These are phyloP conservation scores for Chymomyza procnemis DNA, from an alignment of 2,888 invertebrate genomes.

Conservation along the genomic window DNA sequence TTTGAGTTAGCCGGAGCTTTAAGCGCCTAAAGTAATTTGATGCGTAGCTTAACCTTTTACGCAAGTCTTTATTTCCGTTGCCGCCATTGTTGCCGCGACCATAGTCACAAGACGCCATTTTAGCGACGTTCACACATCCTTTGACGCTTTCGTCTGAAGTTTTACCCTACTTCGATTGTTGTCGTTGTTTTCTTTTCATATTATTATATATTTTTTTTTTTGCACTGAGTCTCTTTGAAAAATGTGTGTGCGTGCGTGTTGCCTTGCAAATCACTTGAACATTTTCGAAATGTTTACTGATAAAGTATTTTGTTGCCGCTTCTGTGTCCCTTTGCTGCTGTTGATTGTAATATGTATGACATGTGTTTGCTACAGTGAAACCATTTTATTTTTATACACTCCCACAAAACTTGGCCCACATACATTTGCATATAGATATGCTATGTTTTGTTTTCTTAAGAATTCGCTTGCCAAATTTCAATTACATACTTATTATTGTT, in stretches of 20 bases:
- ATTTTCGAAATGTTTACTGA: constrained; percentile 57
- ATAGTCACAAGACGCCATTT: constrained; percentile 34
- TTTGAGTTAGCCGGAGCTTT: background rate
- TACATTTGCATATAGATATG: constrained; percentile 8
- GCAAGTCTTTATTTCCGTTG: constrained; percentile 57
- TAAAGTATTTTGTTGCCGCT: constrained; percentile 40
- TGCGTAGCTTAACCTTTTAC: constrained; percentile 57
- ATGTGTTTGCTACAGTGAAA: constrained; percentile 54
- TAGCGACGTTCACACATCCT: constrained; percentile 66
- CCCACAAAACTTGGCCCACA: constrained; percentile 8
- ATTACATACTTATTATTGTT: constrained; percentile 41
- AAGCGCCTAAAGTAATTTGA: constrained; percentile 53
- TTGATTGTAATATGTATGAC: constrained; percentile 21
- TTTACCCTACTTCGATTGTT: constrained; percentile 26
- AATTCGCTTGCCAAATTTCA: constrained; percentile 45
- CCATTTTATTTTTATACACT: constrained; percentile 55
- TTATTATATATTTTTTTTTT: no score
- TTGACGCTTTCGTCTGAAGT: constrained; percentile 46
- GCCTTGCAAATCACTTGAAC: constrained; percentile 53
- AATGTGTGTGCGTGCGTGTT: constrained; percentile 22
- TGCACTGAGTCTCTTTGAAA: background rate
- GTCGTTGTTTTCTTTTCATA: background rate
- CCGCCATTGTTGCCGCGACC: constrained; percentile 16
- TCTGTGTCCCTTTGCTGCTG: constrained; percentile 3
- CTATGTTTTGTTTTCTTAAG: constrained; percentile 41